Evolutionary conservation across 2,113 vertebrate species (phyloP).

Genomic region (Pogona vitticeps): DNA sequence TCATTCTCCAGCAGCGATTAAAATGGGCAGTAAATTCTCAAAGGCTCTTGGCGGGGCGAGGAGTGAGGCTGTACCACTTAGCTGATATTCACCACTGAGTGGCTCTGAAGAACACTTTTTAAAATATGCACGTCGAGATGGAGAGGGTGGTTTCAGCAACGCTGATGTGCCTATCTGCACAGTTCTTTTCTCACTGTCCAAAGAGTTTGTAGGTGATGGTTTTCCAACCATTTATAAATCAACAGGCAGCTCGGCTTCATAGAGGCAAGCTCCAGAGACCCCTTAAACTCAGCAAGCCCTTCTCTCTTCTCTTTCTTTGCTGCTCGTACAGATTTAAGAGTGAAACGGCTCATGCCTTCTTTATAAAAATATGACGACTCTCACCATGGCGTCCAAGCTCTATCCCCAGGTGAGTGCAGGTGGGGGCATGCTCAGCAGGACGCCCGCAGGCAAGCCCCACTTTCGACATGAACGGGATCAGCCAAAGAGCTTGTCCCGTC

Average conservation of each 20-base stretch:
- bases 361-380: not conserved
- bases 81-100: constrained; percentile 76
- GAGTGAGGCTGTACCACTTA: constrained; percentile 66
- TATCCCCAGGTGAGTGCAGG: not conserved
- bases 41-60: constrained; percentile 70
- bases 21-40: constrained; percentile 81
- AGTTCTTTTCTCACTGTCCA: constrained; percentile 53
- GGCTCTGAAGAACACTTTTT: constrained; percentile 53
- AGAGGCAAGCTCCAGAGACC: not conserved
- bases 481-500: no score
- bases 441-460: no score
- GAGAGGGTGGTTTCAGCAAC: constrained; percentile 17
- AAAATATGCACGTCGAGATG: no score
- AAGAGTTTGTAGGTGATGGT: constrained; percentile 38
- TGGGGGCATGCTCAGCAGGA: not conserved
- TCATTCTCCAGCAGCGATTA: constrained; percentile 79
- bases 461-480: no score
- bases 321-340: not conserved
- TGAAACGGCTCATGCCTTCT: not conserved
- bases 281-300: constrained; percentile 6
- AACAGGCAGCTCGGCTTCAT: not conserved
- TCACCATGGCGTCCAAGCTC: not conserved
- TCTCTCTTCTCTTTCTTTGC: not conserved
- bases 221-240: not conserved
- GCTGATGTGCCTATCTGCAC: constrained; percentile 32